Base-by-base conservation (phyloP, 2,888 invertebrate genomes). In the Amaurobius ferox region DNA sequence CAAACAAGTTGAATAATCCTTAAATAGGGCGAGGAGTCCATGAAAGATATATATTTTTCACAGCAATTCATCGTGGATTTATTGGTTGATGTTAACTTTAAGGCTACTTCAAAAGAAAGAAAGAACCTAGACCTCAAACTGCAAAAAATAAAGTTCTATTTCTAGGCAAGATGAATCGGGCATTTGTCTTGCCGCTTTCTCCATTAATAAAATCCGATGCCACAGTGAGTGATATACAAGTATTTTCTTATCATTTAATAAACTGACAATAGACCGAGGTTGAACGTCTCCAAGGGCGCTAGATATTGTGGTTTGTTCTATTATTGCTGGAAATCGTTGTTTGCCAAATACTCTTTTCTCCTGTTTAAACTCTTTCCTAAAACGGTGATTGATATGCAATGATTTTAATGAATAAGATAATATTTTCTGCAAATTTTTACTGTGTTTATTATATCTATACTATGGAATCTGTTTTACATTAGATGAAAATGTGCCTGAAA, bases 41-140 rank as follows among this genome's bases (percentile, higher is more conserved):
- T 28, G 7, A 28, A 13, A 28, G 16, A 62, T 28, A 28, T 13
- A 28, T 62, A 9, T 28, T 62, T 28, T 62, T 11, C 29, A 13
- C 28, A 28, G 6, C 9, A 28, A 26, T 62, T 28, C 9, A 26
- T 23, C 16, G 13, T 16, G n/a, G 16, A 66, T 66, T 66, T 32
- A 19, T 66, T 32, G 5, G 30, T n/a, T 66, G 16, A 13, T 30
- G 16, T 13, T 11, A 29, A 29, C 16, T 66, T 28, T n/a, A 19
- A 30, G 29, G 29, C 28, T 1, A 64, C 66, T 30, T 32, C 66
- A 7, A 7, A 66, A 19, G n/a, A 9, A n/a, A 26, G 32, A 30
- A 32, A 30, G 13, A 32, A 66, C 66, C 66, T 32, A 32, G 66
- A 32, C 66, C 32, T 66, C 16, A 66, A 66, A 66, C 23, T 66